Conservation (phyloP, 2,113 vertebrate genomes). For the Sitta europaea region DNA sequence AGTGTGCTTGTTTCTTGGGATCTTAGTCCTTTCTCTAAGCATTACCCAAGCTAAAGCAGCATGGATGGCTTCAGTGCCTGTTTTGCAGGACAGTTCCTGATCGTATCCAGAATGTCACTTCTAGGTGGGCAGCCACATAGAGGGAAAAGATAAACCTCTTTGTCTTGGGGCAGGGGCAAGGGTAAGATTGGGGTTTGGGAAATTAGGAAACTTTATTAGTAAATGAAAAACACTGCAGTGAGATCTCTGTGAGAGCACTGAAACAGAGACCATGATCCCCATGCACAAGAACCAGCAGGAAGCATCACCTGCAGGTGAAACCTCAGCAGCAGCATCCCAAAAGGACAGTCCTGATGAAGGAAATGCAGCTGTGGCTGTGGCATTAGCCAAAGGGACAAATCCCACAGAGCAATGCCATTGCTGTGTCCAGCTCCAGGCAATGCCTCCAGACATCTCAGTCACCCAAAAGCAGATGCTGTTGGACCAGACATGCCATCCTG, state of each 20-base stretch:
- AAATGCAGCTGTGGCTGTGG: neutral
- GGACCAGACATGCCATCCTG: neutral
- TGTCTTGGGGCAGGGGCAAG: neutral
- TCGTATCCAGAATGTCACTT: rapidly evolving
- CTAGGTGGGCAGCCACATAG: neutral
- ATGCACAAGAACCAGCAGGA: rapidly evolving
- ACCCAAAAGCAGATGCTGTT: neutral
- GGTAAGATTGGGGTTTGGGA: neutral
- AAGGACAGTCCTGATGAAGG: neutral
- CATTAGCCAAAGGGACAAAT: neutral
- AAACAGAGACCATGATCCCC: rapidly evolving
- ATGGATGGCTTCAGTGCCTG: neutral
- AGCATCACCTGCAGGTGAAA: neutral
- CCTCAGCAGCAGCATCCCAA: neutral
- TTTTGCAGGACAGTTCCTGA: neutral
- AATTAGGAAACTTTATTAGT: neutral
- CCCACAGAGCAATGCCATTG: neutral
- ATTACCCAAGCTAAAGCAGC: neutral
- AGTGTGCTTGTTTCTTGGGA: constrained; percentile 19
- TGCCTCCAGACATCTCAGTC: neutral
- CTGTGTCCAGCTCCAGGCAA: neutral
- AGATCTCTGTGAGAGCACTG: neutral
- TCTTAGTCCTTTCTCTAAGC: neutral
- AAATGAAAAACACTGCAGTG: neutral
- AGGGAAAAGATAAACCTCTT: neutral